Conservation (phyloP, 35 echinoderm and acorn worm species). For the Lytechinus variegatus region DNA sequence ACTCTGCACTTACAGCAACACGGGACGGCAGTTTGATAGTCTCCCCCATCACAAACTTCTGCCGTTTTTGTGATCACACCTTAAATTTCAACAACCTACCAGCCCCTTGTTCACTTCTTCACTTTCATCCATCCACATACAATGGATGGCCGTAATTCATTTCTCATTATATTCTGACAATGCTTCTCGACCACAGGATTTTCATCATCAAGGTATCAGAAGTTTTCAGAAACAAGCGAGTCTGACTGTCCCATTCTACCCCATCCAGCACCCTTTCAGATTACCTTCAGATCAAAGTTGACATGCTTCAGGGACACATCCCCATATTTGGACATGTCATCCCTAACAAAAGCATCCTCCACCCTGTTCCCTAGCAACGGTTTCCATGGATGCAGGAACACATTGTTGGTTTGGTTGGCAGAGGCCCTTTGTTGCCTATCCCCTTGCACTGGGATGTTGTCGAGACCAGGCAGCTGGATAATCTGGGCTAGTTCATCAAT, state of each 20-base stretch:
- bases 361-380: neutral
- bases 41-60: neutral
- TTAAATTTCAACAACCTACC: neutral
- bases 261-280: neutral
- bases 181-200: neutral
- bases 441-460: neutral
- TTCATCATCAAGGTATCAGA: neutral
- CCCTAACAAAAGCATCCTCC: neutral
- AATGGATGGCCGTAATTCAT: neutral
- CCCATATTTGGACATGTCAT: slow-evolving; percentile 11
- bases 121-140: neutral
- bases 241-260: neutral
- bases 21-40: neutral
- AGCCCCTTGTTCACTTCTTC: neutral
- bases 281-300: neutral
- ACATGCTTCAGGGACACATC: slow-evolving; percentile 9
- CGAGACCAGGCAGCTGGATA: neutral
- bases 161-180: neutral
- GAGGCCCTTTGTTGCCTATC: neutral
- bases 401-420: neutral
- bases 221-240: neutral
- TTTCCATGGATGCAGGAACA: neutral
- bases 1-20: neutral
- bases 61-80: neutral
- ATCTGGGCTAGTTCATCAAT: neutral